A percentile compares a stretch with the other conserved stretches of the same genome.
These are phyloP conservation scores for Willisornis vidua DNA, from an alignment of 2,113 vertebrate species.

Conservation along the genomic window DNA sequence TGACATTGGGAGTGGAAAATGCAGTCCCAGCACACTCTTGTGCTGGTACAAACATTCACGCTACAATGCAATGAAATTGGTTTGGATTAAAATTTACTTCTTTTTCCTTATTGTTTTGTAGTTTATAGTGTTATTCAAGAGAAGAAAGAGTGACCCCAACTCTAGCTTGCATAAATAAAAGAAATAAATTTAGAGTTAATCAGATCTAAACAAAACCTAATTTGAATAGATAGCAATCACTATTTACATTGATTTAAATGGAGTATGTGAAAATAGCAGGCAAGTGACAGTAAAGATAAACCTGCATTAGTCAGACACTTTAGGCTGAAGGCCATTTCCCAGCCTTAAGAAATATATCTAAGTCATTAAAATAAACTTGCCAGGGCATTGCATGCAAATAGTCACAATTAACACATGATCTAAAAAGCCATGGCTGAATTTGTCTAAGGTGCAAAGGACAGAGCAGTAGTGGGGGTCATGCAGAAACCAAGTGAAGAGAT, in stretches of 20 bases:
- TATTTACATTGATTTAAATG: background rate
- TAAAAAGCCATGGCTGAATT: background rate
- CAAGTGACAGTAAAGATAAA: conserved; percentile 44
- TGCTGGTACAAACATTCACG: background rate
- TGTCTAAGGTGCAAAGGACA: background rate
- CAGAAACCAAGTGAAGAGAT: background rate
- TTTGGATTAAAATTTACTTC: background rate
- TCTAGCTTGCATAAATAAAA: background rate
- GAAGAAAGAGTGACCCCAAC: background rate
- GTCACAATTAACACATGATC: background rate
- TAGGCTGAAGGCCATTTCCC: conserved; percentile 37
- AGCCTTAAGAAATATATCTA: background rate
- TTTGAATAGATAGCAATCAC: conserved; percentile 29
- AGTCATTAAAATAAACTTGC: background rate
- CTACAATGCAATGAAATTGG: background rate
- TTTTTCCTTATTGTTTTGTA: background rate
- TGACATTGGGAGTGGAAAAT: background rate
- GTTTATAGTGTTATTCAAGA: background rate
- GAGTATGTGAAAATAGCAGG: background rate
- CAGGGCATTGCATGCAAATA: background rate
- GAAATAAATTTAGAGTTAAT: background rate
- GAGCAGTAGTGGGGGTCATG: background rate
- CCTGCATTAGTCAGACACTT: background rate
- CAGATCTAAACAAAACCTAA: background rate
- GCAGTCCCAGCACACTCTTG: background rate